phyloP scores from a whole-genome alignment of 2,113 vertebrate species.

The Lichenostomus cassidix region DNA sequence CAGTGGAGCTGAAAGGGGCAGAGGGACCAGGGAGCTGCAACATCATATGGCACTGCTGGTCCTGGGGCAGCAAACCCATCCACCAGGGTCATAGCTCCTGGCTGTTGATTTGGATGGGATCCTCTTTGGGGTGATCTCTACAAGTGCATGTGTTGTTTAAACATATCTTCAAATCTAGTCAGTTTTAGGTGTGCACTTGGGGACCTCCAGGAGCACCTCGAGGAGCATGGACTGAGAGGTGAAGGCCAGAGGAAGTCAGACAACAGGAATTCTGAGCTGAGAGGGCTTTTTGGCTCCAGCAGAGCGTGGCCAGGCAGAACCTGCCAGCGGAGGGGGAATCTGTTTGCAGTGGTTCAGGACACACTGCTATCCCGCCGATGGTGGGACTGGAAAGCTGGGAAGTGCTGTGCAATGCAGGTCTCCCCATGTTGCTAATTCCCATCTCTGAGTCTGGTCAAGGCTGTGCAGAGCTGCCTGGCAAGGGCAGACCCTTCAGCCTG shows the following conservation, averaged over 20 bases:
- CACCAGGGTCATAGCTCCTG: not conserved
- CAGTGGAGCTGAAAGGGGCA: not conserved
- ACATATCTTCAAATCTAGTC: not conserved
- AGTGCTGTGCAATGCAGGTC: not conserved
- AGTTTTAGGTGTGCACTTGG: not conserved
- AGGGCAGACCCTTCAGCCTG: not conserved
- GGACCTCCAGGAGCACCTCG: not conserved
- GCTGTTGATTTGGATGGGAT: not conserved
- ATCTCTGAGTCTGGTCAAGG: fast-evolving
- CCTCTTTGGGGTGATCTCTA: not conserved
- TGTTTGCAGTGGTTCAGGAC: not conserved
- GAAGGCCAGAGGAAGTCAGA: not conserved
- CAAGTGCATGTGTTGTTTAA: not conserved
- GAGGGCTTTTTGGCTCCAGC: not conserved
- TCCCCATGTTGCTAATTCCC: not conserved
- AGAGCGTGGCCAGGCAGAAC: not conserved
- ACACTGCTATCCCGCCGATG: fast-evolving
- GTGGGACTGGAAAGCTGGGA: fast-evolving
- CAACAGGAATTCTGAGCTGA: not conserved
- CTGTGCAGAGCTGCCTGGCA: fast-evolving
- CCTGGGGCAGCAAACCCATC: not conserved
- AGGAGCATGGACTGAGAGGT: fast-evolving
- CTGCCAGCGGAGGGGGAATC: fast-evolving
- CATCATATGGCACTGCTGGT: fast-evolving
- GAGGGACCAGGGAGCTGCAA: not conserved